Evolutionary conservation across 2,797 vertebrate genomes (phyloP).

Genomic region (Centroberyx gerrardi): DNA sequence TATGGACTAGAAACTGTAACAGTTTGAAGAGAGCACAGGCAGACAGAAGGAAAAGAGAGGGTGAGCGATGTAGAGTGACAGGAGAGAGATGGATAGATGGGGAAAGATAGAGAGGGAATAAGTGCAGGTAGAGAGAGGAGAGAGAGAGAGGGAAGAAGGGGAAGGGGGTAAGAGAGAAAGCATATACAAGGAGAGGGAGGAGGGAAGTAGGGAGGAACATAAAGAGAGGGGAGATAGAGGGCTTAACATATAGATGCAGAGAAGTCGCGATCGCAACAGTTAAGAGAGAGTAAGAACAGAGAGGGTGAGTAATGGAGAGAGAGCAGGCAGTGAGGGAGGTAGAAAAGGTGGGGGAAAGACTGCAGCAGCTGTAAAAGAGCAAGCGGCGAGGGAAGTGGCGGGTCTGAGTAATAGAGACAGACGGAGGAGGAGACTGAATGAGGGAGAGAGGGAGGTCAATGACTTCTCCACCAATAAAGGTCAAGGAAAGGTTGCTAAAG

Average conservation of each 20-base stretch:
- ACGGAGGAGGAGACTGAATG: constrained; percentile 46
- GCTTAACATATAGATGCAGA: constrained; percentile 7
- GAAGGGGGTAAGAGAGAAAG: not conserved
- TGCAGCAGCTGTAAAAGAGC: constrained; percentile 34
- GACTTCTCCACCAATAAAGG: constrained; percentile 59
- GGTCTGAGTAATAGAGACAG: constrained; percentile 47
- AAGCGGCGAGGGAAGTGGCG: constrained; percentile 22
- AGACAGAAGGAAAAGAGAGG: not conserved
- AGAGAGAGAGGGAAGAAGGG: not conserved
- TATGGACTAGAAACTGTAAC: not conserved
- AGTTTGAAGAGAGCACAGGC: not conserved
- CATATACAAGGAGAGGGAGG: constrained; percentile 11
- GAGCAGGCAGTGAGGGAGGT: constrained; percentile 4
- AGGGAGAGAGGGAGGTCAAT: constrained; percentile 28
- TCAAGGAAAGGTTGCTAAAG: constrained; percentile 55
- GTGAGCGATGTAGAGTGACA: not conserved
- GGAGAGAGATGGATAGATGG: not conserved
- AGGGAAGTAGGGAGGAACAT: constrained; percentile 11
- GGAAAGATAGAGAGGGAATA: not conserved
- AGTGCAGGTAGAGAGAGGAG: constrained; percentile 16
- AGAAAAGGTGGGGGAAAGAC: constrained; percentile 15
- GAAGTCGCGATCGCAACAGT: not conserved
- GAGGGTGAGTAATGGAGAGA: constrained; percentile 32
- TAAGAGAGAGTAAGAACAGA: constrained; percentile 2
- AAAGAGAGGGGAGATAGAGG: constrained; percentile 23